Conservation (phyloP, 2,888 invertebrate species). For the Leucoptera coffeella region DNA sequence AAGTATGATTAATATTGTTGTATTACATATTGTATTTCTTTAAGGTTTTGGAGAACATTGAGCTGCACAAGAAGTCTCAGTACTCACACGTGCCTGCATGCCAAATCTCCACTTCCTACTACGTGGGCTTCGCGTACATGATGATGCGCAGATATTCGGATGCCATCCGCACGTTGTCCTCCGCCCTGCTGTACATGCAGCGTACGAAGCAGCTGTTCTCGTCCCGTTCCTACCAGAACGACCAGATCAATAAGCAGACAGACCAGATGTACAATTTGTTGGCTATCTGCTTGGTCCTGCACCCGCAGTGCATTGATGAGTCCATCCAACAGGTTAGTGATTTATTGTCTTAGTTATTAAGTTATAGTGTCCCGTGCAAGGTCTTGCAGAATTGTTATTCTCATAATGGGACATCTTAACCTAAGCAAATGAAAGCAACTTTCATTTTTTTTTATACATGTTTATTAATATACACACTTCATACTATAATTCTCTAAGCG, state of each 20-base stretch:
- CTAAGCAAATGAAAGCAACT: too few species aligned
- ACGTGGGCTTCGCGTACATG: conserved; percentile 99
- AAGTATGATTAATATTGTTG: too few species aligned
- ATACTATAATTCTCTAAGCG: too few species aligned
- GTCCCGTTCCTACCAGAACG: conserved; percentile 85
- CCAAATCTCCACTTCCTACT: conserved; percentile 97
- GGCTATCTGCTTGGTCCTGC: conserved; percentile 92
- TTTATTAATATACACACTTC: too few species aligned
- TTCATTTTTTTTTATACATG: too few species aligned
- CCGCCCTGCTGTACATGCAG: conserved; percentile 93
- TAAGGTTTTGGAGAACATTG: conserved; percentile 85
- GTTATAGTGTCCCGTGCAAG: too few species aligned
- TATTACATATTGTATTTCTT: too few species aligned
- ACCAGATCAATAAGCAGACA: conserved; percentile 95
- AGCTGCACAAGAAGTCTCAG: conserved; percentile 92
- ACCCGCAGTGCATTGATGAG: conserved; percentile 98
- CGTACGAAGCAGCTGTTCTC: conserved; percentile 92
- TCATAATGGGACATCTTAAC: too few species aligned
- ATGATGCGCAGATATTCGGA: conserved; percentile 99
- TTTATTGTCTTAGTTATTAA: too few species aligned
- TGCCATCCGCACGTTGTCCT: conserved; percentile 96
- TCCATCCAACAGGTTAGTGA: conserved; percentile 77
- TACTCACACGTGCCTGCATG: conserved; percentile 96
- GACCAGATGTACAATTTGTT: conserved; percentile 97
- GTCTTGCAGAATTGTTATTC: too few species aligned